phyloP scores from a whole-genome alignment of 2,113 vertebrate species.

The Mesitornis unicolor region DNA sequence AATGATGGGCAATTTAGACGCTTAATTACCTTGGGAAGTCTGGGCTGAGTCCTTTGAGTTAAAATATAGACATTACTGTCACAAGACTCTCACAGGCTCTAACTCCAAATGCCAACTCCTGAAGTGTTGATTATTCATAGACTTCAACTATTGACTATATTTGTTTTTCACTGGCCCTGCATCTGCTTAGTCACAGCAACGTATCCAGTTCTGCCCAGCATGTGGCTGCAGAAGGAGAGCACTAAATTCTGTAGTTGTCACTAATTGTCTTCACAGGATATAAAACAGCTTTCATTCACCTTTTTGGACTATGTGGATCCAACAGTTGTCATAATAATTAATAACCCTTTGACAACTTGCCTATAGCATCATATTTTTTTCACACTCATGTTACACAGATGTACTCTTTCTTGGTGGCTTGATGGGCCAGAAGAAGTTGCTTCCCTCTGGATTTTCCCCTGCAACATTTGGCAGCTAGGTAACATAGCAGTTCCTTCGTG shows the following conservation, averaged over 20 bases:
- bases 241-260: not conserved
- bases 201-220: not conserved
- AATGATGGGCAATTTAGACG: not conserved
- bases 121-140: not conserved
- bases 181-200: not conserved
- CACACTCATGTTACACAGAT: rapidly evolving
- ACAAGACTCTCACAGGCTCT: not conserved
- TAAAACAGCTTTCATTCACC: not conserved
- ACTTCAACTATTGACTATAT: not conserved
- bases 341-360: not conserved
- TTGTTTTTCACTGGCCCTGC: not conserved
- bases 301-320: not conserved
- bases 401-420: not conserved
- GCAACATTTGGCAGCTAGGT: not conserved
- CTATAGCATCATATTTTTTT: not conserved
- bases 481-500: not conserved
- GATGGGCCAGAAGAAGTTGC: not conserved
- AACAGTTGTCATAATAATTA: not conserved
- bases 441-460: not conserved
- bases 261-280: not conserved
- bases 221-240: not conserved
- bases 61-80: not conserved
- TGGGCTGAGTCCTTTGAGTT: not conserved
- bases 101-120: not conserved
- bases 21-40: not conserved